A percentile compares a stretch with the other conserved stretches of the same genome.
These are phyloP conservation scores for Magallana nippona DNA, from an alignment of 2,888 invertebrate genomes.

Conservation along the genomic window DNA sequence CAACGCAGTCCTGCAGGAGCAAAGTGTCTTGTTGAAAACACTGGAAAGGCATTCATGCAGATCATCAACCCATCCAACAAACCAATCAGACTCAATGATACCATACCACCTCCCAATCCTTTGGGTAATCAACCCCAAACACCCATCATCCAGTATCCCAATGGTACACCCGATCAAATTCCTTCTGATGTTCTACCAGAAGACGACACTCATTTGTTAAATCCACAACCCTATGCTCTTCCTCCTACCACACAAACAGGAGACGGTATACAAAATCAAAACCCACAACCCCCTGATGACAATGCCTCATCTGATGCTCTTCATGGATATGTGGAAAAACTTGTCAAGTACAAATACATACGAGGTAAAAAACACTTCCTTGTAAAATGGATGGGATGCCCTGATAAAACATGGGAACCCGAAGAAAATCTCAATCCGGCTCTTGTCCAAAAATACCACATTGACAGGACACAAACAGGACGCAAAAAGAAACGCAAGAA, in stretches of 20 bases:
- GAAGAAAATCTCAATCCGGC: neutral
- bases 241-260: too few relatives aligned
- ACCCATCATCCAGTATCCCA: too few relatives aligned
- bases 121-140: too few relatives aligned
- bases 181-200: too few relatives aligned
- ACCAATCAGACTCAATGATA: neutral
- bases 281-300: neutral
- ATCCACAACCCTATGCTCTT: neutral
- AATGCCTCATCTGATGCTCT: neutral
- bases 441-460: neutral
- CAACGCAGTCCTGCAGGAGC: too few relatives aligned
- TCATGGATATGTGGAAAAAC: neutral
- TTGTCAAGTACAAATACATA: neutral
- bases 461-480: neutral
- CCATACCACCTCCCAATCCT: neutral
- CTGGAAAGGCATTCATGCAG: too few relatives aligned
- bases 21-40: too few relatives aligned
- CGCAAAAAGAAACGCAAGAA: neutral
- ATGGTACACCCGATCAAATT: too few relatives aligned
- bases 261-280: neutral
- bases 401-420: slow-evolving; percentile 5
- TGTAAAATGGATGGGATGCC: neutral
- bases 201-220: too few relatives aligned
- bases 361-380: slow-evolving; percentile 4
- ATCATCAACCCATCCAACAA: too few relatives aligned